A percentile compares a stretch with the other conserved stretches of the same genome.
These are phyloP conservation scores for Drosophila melanocephala DNA, from an alignment of 2,888 invertebrate species.

Conservation along the genomic window DNA sequence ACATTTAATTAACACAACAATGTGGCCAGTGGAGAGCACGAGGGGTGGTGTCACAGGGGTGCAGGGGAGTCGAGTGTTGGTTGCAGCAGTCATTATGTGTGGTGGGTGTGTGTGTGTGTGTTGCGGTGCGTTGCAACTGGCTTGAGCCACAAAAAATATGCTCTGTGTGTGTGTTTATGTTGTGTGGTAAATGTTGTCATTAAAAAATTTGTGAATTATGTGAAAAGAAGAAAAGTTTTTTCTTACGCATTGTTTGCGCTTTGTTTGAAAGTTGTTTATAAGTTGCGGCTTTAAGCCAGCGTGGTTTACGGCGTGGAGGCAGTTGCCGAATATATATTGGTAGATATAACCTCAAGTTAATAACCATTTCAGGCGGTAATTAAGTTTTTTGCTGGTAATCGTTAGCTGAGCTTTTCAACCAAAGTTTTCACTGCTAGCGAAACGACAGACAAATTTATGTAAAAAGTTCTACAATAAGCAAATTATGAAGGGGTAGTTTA, in stretches of 20 bases:
- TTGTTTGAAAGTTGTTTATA: constrained; percentile 43
- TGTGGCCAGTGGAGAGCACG: constrained; percentile 35
- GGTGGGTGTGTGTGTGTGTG: neutral
- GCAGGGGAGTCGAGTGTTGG: neutral
- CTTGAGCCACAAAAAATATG: constrained; percentile 53
- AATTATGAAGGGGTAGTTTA: too few relatives aligned
- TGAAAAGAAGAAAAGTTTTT: constrained; percentile 37
- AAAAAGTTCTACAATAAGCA: neutral
- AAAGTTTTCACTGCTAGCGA: neutral
- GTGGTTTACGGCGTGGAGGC: constrained; percentile 18
- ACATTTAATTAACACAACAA: constrained; percentile 83
- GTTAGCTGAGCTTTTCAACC: neutral
- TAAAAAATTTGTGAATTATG: constrained; percentile 69
- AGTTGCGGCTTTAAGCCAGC: constrained; percentile 19
- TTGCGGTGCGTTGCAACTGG: constrained; percentile 7
- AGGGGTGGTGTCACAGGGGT: neutral
- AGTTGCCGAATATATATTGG: constrained; percentile 13
- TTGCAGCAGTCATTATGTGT: constrained; percentile 18
- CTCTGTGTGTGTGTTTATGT: constrained; percentile 20
- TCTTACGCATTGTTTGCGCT: constrained; percentile 46
- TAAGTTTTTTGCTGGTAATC: neutral
- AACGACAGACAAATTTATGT: neutral
- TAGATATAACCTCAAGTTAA: constrained; percentile 2
- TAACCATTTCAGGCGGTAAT: constrained; percentile 3
- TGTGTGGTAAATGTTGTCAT: constrained; percentile 68